Evolutionary conservation across 2,888 invertebrate species (phyloP), one percentile per base, ranked within the genome.

Genomic region (Andrena minutula): DNA sequence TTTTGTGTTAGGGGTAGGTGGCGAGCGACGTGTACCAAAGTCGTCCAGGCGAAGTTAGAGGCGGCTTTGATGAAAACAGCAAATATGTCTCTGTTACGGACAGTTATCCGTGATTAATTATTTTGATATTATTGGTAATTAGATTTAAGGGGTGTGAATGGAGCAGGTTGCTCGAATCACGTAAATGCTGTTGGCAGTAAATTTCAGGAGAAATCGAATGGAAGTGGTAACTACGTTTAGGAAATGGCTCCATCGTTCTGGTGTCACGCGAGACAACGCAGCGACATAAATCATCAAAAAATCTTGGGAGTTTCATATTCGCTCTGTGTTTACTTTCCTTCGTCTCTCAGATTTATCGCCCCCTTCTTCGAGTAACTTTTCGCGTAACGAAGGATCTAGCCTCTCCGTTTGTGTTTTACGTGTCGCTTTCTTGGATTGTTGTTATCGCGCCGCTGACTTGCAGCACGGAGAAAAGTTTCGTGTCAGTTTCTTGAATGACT

Each of bases 341-440:
- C 28, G 23, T 23, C 49, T 16, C 53, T 10, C 63, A 56, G 58
- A 79, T 70, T 70, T 70, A 79, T 69, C 56, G 64, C 23, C 20
- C 7, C 47, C 20, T 8, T 26, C 58, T n/a, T 7, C 10, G 49
- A 75, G 49, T 53, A 79, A 75, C 60, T 74, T 69, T 75, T 28
- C 66, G 30, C 32, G 16, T 60, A 35, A 64, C 69, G 32, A 64
- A 75, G 35, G 30, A 41, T 72, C 66, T 41, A 20, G 20, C 30
- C 51, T 30, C 26, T 49, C 7, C 58, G 23, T 69, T 75, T 35
- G 49, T 10, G 53, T 53, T 51, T 56, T 53, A 51, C 23, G 69
- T 64, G 20, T 58, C 35, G 20, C 49, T 51, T 70, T 5, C 23
- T n/a, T 35, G 53, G 41, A 10, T 41, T 23, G 23, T 20, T 69